Conservation (phyloP, 1,140 invertebrate genomes). For the Tribolium madens region DNA sequence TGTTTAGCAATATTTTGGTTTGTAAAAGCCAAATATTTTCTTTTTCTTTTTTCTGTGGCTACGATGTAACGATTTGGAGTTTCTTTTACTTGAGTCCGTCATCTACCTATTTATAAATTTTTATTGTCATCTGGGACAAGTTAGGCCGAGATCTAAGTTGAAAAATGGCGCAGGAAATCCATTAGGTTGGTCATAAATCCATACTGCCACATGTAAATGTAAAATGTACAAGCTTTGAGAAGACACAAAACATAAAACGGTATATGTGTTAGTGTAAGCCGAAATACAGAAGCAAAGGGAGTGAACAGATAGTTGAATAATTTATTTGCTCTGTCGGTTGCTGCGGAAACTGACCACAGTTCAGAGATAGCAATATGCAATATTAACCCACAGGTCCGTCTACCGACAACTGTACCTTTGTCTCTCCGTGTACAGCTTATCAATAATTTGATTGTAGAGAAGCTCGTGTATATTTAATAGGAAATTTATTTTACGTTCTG, state of each 20-base stretch:
- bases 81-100: background rate
- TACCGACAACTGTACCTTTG: constrained; percentile 33
- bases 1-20: no score
- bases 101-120: constrained; percentile 13
- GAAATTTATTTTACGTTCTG: constrained; percentile 11
- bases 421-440: constrained; percentile 23
- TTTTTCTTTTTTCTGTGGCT: background rate
- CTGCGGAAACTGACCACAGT: constrained; percentile 49
- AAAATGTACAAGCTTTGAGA: constrained; percentile 36
- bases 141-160: background rate
- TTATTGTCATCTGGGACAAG: constrained; percentile 5
- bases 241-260: constrained; percentile 32
- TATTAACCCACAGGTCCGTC: constrained; percentile 44
- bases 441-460: constrained; percentile 35
- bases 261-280: constrained; percentile 36
- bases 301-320: constrained; percentile 42
- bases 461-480: constrained; percentile 26
- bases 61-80: background rate
- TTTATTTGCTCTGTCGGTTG: constrained; percentile 45
- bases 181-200: constrained; percentile 34
- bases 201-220: constrained; percentile 19
- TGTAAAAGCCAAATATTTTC: no score
- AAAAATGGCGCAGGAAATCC: constrained; percentile 35
- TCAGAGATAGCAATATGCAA: constrained; percentile 50
- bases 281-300: constrained; percentile 41